Evolutionary conservation across 2,888 invertebrate genomes (phyloP).

Genomic region (Acleris laterana): DNA sequence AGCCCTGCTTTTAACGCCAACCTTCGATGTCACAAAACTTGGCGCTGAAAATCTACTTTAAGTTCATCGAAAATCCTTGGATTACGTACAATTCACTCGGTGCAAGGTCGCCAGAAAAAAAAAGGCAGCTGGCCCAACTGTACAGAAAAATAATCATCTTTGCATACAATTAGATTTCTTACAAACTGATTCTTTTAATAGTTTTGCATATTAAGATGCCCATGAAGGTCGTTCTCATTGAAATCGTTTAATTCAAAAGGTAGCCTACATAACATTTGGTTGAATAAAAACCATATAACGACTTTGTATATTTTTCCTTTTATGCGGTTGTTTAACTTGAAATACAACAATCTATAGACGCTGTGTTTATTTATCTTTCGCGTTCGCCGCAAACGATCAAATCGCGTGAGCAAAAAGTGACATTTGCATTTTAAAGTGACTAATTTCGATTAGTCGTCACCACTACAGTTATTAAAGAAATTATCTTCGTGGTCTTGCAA

Average conservation of each 20-base stretch:
- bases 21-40: background rate
- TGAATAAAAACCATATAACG: constrained; percentile 1
- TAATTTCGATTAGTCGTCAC: constrained; percentile 59
- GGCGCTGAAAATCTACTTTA: constrained; percentile 1
- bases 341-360: constrained; percentile 42
- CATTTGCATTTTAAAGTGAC: constrained; percentile 64
- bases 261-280: background rate
- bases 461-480: constrained; percentile 45
- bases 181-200: background rate
- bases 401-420: constrained; percentile 56
- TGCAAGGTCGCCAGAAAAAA: constrained; percentile 3
- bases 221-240: constrained; percentile 42
- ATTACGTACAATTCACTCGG: constrained; percentile 8
- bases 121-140: background rate
- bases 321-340: constrained; percentile 34
- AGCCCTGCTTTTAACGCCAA: no score
- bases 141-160: constrained; percentile 4
- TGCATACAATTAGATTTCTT: constrained; percentile 1
- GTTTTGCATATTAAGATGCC: constrained; percentile 8
- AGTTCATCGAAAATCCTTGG: constrained; percentile 7
- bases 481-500: constrained; percentile 22
- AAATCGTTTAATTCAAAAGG: constrained; percentile 24
- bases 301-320: background rate
- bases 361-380: constrained; percentile 45
- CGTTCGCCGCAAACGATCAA: constrained; percentile 46